Conservation (phyloP, 2,888 invertebrate genomes). For the Ochlodes sylvanus region DNA sequence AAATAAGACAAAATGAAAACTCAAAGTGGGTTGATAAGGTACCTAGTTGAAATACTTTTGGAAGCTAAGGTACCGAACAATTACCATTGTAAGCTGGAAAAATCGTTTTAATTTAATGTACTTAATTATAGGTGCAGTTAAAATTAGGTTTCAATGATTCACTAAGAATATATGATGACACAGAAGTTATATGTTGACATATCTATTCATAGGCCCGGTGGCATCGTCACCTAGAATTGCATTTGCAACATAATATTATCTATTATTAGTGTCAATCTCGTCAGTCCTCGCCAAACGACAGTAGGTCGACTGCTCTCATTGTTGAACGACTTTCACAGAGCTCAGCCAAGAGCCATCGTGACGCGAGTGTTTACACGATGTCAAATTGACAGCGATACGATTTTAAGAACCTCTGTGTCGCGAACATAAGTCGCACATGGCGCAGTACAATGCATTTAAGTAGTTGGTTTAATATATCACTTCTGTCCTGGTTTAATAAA, state of each 20-base stretch:
- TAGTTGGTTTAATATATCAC: not conserved
- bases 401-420: conserved; percentile 33
- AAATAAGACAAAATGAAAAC: too few species aligned
- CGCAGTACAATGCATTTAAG: conserved; percentile 4
- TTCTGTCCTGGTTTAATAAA: not conserved
- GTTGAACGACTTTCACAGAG: conserved; percentile 40
- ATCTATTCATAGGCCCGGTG: conserved; percentile 45
- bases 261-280: conserved; percentile 42
- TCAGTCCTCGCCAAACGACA: conserved; percentile 45
- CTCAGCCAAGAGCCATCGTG: conserved; percentile 27
- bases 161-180: conserved; percentile 40
- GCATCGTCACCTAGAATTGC: conserved; percentile 70
- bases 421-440: conserved; percentile 10
- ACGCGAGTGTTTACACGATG: conserved; percentile 39
- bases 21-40: too few species aligned
- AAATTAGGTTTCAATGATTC: conserved; percentile 10
- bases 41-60: too few species aligned
- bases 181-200: conserved; percentile 40
- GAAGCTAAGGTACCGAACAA: too few species aligned
- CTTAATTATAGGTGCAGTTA: too few species aligned
- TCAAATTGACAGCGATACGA: conserved; percentile 40
- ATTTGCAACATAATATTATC: conserved; percentile 60
- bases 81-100: too few species aligned
- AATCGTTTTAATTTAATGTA: too few species aligned
- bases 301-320: conserved; percentile 40